phyloP scores from a whole-genome alignment of 2,797 vertebrate genomes.

The Synaphobranchus kaupii region DNA sequence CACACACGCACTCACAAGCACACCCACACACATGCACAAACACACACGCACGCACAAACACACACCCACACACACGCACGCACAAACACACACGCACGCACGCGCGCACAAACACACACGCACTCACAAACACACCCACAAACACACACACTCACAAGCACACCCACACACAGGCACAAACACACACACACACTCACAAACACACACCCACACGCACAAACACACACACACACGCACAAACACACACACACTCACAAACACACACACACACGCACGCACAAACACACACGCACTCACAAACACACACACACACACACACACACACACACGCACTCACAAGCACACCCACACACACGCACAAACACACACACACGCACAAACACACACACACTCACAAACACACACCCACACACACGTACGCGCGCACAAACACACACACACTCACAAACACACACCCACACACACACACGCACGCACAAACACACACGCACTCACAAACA shows the following conservation, averaged over 20 bases:
- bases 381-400: conserved; percentile 22
- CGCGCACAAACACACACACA: conserved; percentile 21
- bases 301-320: conserved; percentile 24
- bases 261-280: conserved; percentile 24
- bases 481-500: conserved; percentile 31
- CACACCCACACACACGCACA: conserved; percentile 31
- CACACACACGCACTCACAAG: no score
- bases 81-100: not conserved
- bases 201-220: conserved; percentile 24
- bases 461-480: conserved; percentile 23
- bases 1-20: not conserved
- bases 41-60: not conserved
- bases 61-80: not conserved
- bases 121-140: no score
- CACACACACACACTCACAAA: conserved; percentile 24
- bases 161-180: no score
- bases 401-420: not conserved
- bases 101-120: conserved; percentile 25
- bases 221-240: conserved; percentile 24
- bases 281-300: no score
- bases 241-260: not conserved
- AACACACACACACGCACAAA: conserved; percentile 25
- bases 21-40: not conserved
- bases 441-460: conserved; percentile 24
- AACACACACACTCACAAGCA: not conserved